Evolutionary conservation across 2,113 vertebrate genomes (phyloP).

Genomic region (Hiodon alosoides): DNA sequence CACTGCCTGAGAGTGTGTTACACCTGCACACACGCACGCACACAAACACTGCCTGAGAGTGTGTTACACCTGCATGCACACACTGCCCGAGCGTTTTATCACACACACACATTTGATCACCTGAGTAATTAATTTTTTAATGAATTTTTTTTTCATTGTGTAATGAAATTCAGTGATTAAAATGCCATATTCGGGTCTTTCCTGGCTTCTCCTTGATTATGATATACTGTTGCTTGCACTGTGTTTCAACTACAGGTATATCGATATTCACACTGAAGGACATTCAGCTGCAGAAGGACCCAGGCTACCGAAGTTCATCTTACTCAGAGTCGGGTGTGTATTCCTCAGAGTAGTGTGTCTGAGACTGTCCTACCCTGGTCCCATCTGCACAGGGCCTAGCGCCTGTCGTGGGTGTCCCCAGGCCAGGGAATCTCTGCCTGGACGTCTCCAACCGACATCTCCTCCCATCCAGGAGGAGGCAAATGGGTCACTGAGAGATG

Average conservation of each 20-base stretch:
- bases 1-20: too few relatives aligned
- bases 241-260: conserved; percentile 59
- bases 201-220: not conserved
- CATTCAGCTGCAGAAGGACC: conserved; percentile 94
- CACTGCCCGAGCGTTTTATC: too few relatives aligned
- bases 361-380: not conserved
- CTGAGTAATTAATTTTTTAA: too few relatives aligned
- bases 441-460: not conserved
- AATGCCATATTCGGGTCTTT: too few relatives aligned
- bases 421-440: not conserved
- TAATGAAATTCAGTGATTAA: too few relatives aligned
- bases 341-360: not conserved
- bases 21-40: too few relatives aligned
- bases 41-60: too few relatives aligned
- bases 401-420: not conserved
- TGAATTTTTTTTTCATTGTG: too few relatives aligned
- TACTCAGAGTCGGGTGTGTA: conserved; percentile 88
- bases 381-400: not conserved
- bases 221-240: not conserved
- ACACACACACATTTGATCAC: too few relatives aligned
- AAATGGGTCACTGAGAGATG: not conserved
- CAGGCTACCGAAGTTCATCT: conserved; percentile 90
- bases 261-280: conserved; percentile 98
- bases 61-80: too few relatives aligned
- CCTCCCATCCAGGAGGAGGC: not conserved